These are phyloP conservation scores for Monochamus alternatus DNA, from an alignment of 2,888 invertebrate genomes.

Conservation along the genomic window DNA sequence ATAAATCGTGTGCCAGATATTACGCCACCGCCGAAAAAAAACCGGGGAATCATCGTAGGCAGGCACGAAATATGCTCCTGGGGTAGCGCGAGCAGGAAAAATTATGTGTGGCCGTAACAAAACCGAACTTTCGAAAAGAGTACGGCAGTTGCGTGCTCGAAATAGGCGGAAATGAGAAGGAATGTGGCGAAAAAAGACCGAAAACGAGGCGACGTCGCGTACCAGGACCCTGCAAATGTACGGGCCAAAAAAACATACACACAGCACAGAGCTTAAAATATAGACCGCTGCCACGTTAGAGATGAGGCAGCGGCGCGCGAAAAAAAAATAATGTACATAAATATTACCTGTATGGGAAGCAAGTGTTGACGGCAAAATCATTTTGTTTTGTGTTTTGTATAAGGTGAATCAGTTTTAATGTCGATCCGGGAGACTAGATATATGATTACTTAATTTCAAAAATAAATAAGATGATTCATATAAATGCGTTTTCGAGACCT, in stretches of 20 bases:
- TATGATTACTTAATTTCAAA: no score
- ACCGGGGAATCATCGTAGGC: conserved; percentile 50
- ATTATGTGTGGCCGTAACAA: conserved; percentile 64
- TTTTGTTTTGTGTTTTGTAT: conserved; percentile 21
- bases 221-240: conserved; percentile 62
- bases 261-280: conserved; percentile 65
- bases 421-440: no score
- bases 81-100: conserved; percentile 62
- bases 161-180: conserved; percentile 66
- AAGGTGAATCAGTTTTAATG: background rate
- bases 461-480: no score
- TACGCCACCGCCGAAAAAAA: conserved; percentile 42
- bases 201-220: conserved; percentile 67
- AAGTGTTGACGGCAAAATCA: no score
- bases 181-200: conserved; percentile 65
- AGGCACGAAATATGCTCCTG: conserved; percentile 62
- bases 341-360: no score
- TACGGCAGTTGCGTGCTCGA: conserved; percentile 62
- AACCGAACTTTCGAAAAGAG: conserved; percentile 61
- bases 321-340: background rate
- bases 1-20: conserved; percentile 55
- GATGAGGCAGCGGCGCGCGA: conserved; percentile 44
- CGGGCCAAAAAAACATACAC: conserved; percentile 54
- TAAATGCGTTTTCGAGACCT: no score
- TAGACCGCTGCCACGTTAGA: conserved; percentile 64